phyloP scores from a whole-genome alignment of 1,140 invertebrate species.

The Drosophila carrolli region DNA sequence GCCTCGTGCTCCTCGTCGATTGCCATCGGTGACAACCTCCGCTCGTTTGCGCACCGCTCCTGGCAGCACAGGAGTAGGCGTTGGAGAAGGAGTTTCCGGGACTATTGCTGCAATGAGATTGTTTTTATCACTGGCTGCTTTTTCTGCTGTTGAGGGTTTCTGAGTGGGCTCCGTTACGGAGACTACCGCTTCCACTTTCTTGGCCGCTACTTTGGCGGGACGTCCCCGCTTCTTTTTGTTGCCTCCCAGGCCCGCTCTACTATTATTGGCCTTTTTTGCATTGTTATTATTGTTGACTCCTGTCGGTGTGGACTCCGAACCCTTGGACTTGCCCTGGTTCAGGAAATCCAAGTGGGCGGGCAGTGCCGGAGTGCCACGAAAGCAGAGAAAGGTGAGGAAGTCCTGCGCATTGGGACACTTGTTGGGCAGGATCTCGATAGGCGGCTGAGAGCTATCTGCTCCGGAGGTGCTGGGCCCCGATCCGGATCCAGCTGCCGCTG shows the following conservation, averaged over 20 bases:
- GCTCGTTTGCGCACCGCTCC: constrained; percentile 86
- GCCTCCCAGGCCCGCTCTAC: constrained; percentile 14
- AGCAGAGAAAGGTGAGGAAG: constrained; percentile 95
- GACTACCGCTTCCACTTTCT: constrained; percentile 8
- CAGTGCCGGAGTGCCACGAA: constrained; percentile 91
- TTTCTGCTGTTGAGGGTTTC: constrained; percentile 13
- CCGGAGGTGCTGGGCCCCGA: constrained; percentile 84
- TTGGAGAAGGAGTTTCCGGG: constrained; percentile 5
- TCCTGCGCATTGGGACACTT: constrained; percentile 95
- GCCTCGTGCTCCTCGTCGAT: constrained; percentile 59
- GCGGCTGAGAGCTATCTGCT: constrained; percentile 84
- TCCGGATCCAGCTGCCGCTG: constrained; percentile 46
- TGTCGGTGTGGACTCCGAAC: constrained; percentile 38
- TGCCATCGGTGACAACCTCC: constrained; percentile 78
- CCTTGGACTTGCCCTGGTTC: constrained; percentile 85
- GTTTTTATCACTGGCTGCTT: constrained; percentile 65
- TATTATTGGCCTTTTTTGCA: constrained; percentile 42
- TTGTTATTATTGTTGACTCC: constrained; percentile 45
- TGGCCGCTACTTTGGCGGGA: constrained; percentile 49
- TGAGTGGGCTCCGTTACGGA: not conserved
- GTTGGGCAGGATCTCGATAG: constrained; percentile 87
- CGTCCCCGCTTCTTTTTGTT: constrained; percentile 71
- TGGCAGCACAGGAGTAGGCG: constrained; percentile 77
- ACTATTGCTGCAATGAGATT: constrained; percentile 35
- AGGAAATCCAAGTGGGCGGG: constrained; percentile 91